These are phyloP conservation scores for Synanthedon formicaeformis DNA, from an alignment of 2,888 invertebrate genomes.

Conservation along the genomic window DNA sequence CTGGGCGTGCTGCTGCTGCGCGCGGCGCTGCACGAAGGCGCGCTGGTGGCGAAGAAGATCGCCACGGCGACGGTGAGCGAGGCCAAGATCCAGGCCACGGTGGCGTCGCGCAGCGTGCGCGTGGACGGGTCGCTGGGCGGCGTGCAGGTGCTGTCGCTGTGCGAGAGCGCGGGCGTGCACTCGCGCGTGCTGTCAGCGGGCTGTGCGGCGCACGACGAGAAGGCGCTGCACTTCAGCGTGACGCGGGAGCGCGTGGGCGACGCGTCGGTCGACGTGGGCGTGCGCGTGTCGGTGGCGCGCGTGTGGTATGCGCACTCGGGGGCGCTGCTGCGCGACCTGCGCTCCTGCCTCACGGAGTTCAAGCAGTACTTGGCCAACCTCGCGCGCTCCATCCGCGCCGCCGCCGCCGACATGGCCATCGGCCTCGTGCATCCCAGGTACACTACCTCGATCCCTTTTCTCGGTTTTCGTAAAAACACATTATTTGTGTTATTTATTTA, in stretches of 20 bases:
- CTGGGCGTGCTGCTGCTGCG: slow-evolving; percentile 88
- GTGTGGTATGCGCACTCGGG: slow-evolving; percentile 96
- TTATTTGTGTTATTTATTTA: too few relatives aligned
- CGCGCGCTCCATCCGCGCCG: slow-evolving; percentile 86
- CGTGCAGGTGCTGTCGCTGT: slow-evolving; percentile 89
- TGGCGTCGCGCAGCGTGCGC: slow-evolving; percentile 67
- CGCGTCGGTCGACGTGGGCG: slow-evolving; percentile 27
- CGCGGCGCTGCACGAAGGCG: slow-evolving; percentile 79
- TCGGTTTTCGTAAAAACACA: too few relatives aligned
- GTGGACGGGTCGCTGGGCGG: slow-evolving; percentile 92
- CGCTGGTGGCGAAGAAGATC: slow-evolving; percentile 84
- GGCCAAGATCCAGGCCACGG: slow-evolving; percentile 87
- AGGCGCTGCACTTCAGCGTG: slow-evolving; percentile 43
- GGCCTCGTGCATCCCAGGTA: slow-evolving; percentile 83
- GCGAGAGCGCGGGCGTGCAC: slow-evolving; percentile 85
- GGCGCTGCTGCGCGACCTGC: slow-evolving; percentile 84
- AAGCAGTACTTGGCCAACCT: slow-evolving; percentile 88
- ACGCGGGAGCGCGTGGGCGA: slow-evolving; percentile 15
- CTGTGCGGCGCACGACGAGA: slow-evolving; percentile 22
- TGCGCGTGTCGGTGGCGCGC: slow-evolving; percentile 80
- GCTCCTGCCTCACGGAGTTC: slow-evolving; percentile 90
- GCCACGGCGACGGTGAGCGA: slow-evolving; percentile 94
- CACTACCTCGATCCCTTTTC: background rate
- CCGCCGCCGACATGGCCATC: slow-evolving; percentile 94
- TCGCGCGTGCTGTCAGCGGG: slow-evolving; percentile 81